Evolutionary conservation across 2,888 invertebrate genomes (phyloP), one percentile per base, ranked within the genome.

Genomic region (Darwinula stevensoni): DNA sequence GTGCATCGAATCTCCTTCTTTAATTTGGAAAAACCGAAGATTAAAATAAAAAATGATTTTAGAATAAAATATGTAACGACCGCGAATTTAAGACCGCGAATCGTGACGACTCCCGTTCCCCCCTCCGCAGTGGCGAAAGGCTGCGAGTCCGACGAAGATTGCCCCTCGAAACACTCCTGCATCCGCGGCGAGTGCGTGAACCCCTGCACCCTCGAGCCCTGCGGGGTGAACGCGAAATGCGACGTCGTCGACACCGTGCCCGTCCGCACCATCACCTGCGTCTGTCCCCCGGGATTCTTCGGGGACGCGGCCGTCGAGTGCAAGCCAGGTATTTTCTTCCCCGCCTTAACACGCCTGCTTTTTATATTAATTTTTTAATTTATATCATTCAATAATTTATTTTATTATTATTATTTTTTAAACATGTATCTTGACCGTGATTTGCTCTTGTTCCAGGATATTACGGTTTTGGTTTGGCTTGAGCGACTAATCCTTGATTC

Each of bases 251-350:
- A 80, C 45, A 73, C 78, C 3, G 50, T 69, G 16, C 78, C 82
- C 0, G 71, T 80, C 4, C 62, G 80, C 37, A 78, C 80, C 1
- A 75, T 82, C 72, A 62, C 76, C 22, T 84, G 82, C 47, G 64
- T 75, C 3, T 84, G 84, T 43, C 75, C 80, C 16, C 71, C 73
- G 31, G 82, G 82, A 34, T 34, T 31, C 39, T 39, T 13, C 32
- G 36, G 14, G 26, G 36, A 15, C 35, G 39, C 13, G 12, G 17
- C 12, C 36, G 39, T 26, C 39, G 39, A 27, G 31, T 6, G 33
- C 33, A 4, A 37, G 36, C 2, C 37, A 37, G 26, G 32, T 38
- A n/a, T n/a, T n/a, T n/a, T n/a, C n/a, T n/a, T n/a, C n/a, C n/a
- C n/a, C n/a, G n/a, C n/a, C n/a, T n/a, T n/a, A n/a, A n/a, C n/a